Conservation (phyloP, 2,113 vertebrate species). For the Dipodomys stephensi region DNA sequence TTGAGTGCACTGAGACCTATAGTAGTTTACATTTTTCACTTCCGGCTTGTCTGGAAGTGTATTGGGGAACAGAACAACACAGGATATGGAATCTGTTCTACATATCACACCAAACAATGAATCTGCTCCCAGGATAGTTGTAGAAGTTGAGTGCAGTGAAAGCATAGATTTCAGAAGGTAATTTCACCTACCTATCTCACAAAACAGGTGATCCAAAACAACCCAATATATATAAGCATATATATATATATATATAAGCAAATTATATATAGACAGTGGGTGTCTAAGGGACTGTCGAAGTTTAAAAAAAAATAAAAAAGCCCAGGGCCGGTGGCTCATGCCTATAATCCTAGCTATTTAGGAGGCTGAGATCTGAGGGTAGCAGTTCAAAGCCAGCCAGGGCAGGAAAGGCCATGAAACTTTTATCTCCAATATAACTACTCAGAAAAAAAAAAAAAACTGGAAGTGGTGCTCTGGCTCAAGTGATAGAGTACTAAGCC, state of each 20-base stretch:
- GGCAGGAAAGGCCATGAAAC: too few relatives aligned
- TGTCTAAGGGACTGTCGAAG: not conserved
- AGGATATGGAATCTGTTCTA: not conserved
- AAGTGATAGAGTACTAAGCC: too few relatives aligned
- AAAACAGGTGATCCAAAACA: not conserved
- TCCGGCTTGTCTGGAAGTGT: not conserved
- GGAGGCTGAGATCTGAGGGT: too few relatives aligned
- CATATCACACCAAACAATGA: not conserved
- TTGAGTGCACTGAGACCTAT: not conserved
- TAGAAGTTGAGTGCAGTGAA: not conserved
- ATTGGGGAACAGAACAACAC: not conserved
- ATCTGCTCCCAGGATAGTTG: not conserved
- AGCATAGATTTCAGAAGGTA: not conserved
- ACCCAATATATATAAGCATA: too few relatives aligned
- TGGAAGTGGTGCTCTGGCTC: too few relatives aligned
- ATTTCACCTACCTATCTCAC: not conserved
- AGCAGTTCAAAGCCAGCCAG: too few relatives aligned
- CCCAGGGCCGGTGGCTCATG: too few relatives aligned
- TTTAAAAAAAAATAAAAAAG: too few relatives aligned
- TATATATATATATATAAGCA: not conserved
- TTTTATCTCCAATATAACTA: too few relatives aligned
- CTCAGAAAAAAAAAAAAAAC: too few relatives aligned
- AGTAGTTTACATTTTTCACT: conserved; percentile 5
- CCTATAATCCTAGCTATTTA: too few relatives aligned
- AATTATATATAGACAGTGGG: not conserved